Evolutionary conservation across 1,140 invertebrate species (phyloP).

Genomic region (Macrobrachium rosenbergii): DNA sequence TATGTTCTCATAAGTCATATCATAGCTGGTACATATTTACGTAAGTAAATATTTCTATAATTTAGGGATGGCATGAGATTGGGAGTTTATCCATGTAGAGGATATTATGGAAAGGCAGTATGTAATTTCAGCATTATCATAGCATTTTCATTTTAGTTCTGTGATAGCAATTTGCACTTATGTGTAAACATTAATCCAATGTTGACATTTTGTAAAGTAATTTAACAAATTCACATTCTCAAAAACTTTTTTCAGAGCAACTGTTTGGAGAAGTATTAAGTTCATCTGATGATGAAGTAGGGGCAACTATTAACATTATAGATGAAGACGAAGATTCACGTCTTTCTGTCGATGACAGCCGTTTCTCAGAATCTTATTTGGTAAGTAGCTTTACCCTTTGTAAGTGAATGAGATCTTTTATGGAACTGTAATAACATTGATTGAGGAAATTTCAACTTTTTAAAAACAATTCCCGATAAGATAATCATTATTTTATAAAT

Average conservation of each 20-base stretch:
- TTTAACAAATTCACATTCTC: no score
- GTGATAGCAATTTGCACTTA: background rate
- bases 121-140: background rate
- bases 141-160: background rate
- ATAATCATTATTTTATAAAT: no score
- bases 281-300: constrained; percentile 76
- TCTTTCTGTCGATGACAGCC: constrained; percentile 75
- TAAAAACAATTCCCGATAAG: no score
- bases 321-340: constrained; percentile 84
- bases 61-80: no score
- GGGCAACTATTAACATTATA: constrained; percentile 76
- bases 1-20: no score
- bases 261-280: constrained; percentile 88
- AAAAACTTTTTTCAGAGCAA: constrained; percentile 62
- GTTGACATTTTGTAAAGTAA: no score
- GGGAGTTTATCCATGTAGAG: no score
- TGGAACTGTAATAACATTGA: no score
- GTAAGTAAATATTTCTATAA: no score
- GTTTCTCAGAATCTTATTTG: constrained; percentile 60
- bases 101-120: no score
- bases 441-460: no score
- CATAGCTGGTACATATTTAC: no score
- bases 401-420: background rate
- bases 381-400: constrained; percentile 27
- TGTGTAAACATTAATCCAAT: background rate